A percentile compares a stretch with the other conserved stretches of the same genome.
These are phyloP conservation scores for Setophaga petechia DNA, from an alignment of 2,113 vertebrate species.

Conservation along the genomic window DNA sequence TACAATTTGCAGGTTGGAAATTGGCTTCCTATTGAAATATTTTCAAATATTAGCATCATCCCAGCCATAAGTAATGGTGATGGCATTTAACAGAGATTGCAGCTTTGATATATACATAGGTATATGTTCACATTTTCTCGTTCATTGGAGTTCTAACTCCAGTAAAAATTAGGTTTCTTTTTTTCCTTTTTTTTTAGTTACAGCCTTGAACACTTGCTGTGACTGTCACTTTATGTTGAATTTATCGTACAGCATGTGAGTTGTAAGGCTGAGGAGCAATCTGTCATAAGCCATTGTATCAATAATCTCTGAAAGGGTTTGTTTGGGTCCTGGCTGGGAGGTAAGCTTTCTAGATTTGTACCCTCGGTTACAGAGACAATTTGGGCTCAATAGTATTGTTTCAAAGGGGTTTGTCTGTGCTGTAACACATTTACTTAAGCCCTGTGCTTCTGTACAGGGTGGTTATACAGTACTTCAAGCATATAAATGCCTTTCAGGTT, in stretches of 20 bases:
- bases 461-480: conserved; percentile 58
- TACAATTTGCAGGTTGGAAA: conserved; percentile 49
- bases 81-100: conserved; percentile 55
- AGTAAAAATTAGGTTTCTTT: conserved; percentile 46
- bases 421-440: conserved; percentile 15
- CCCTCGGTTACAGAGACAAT: neutral
- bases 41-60: conserved; percentile 65
- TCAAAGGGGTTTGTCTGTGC: conserved; percentile 9
- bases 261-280: conserved; percentile 47
- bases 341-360: conserved; percentile 6
- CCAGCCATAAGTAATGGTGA: conserved; percentile 53
- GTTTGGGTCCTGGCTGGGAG: neutral
- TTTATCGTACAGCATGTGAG: conserved; percentile 65
- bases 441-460: neutral
- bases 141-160: conserved; percentile 66
- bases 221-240: conserved; percentile 71
- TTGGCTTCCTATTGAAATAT: conserved; percentile 51
- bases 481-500: conserved; percentile 72
- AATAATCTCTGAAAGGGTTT: conserved; percentile 36
- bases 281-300: conserved; percentile 64
- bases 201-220: conserved; percentile 65
- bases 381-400: neutral
- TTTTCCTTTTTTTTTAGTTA: conserved; percentile 27
- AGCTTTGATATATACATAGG: conserved; percentile 56
- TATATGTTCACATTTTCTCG: conserved; percentile 58